Evolutionary conservation across 2,113 vertebrate genomes (phyloP), one percentile per base, ranked within the genome.

Genomic region (Cisticola juncidis): DNA sequence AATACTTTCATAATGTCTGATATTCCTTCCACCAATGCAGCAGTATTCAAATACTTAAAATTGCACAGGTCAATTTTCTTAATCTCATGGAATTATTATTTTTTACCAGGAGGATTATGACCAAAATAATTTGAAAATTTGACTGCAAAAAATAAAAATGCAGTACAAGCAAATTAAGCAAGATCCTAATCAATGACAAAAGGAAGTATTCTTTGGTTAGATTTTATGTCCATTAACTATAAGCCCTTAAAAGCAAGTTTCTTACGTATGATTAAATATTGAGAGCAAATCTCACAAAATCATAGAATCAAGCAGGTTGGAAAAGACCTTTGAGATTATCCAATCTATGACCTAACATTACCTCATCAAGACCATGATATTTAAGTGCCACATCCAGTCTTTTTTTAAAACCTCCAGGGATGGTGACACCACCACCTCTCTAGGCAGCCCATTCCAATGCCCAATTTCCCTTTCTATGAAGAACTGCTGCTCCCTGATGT

Each of bases 281-380:
- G 20, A 90, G 8, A 83, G 21, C 24, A 54, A 31, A 44, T 57
- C 47, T 54, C 42, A 54, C 6, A 89, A 19, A 68, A 58, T 26
- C 36, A 58, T 25, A 33, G 31, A 76, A 50, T 22, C 14, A 58
- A 21, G 7, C 9, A 21, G 2, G 2, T 14, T 44, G 31, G 36
- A 51, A 14, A 58, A 51, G 22, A 58, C 5, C 13, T 44, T 50
- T 26, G 13, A 58, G 21, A 58, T 50, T 7, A 57, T 22, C 53
- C 17, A 35, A 58, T 13, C 31, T 35, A 16, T 25, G 25, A 76
- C 31, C 17, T 25, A 66, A 76, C 11, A 42, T 3, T 36, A 66
- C 21, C 3, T 31, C 1, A 1, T 21, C 36, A 42, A 3, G 5
- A 31, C 17, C 1, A 31, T 2, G 6, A 4, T 29, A 57, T 5